Percentiles rank a stretch among this genome's conserved stretches.
phyloP scores from a whole-genome alignment of 1,140 invertebrate species.

The Drosophila repletoides region DNA sequence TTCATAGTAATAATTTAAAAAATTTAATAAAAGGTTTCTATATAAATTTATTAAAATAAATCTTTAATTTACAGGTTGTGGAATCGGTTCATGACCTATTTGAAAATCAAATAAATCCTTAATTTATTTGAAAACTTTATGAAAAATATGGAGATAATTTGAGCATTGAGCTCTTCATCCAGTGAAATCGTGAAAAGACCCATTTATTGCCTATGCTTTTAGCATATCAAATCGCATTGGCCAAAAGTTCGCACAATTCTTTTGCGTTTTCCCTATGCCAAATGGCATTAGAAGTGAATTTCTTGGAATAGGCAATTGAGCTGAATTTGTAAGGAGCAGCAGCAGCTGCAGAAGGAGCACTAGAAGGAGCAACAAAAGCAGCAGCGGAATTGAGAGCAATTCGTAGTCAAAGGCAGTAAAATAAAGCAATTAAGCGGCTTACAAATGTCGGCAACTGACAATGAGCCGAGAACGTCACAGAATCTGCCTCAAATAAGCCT shows the following conservation, averaged over 20 bases:
- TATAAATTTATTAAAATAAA: neutral
- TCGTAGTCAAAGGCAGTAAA: conserved; percentile 57
- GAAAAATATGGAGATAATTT: neutral
- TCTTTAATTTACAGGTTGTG: too few species aligned
- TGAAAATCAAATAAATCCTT: too few species aligned
- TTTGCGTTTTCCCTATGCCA: conserved; percentile 13
- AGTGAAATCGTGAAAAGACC: neutral
- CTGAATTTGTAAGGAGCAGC: conserved; percentile 25
- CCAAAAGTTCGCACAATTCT: conserved; percentile 22
- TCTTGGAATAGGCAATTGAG: conserved; percentile 65
- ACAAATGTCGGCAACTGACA: conserved; percentile 69
- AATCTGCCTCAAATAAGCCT: conserved; percentile 53
- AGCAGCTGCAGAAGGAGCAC: neutral
- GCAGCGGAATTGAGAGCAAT: neutral
- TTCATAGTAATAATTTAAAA: too few species aligned
- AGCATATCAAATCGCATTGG: conserved; percentile 19
- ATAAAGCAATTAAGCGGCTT: conserved; percentile 80
- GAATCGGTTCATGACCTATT: too few species aligned
- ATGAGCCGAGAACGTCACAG: conserved; percentile 30
- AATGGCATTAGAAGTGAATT: conserved; percentile 47
- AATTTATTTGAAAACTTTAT: neutral
- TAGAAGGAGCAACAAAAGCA: too few species aligned
- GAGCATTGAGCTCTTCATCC: too few species aligned
- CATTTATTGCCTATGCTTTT: neutral
- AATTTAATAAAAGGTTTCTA: neutral